Evolutionary conservation across 2,797 vertebrate species (phyloP).

Genomic region (Aulostomus chinensis): DNA sequence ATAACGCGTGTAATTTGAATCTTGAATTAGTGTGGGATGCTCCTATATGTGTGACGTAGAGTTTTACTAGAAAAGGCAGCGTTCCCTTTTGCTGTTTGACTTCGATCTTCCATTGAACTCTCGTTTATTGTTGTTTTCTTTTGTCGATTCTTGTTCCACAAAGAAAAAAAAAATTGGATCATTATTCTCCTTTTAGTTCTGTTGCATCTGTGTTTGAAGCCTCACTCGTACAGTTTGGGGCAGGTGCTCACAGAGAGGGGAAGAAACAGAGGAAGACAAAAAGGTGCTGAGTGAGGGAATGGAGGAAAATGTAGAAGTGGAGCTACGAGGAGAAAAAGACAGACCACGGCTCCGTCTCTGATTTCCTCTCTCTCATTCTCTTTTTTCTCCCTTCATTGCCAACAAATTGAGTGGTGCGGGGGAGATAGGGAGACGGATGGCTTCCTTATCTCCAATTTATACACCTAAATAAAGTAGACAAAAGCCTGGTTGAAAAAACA

Average conservation of each 20-base stretch:
- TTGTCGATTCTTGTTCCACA: too few species aligned
- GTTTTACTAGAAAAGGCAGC: too few species aligned
- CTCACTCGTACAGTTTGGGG: not conserved
- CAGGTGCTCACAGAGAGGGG: not conserved
- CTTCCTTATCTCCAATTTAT: constrained; percentile 50
- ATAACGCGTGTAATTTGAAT: too few species aligned
- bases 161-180: too few species aligned
- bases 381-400: constrained; percentile 26
- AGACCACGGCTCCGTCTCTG: constrained; percentile 3
- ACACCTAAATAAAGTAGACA: constrained; percentile 38
- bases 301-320: not conserved
- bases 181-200: too few species aligned
- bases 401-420: constrained; percentile 31
- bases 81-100: too few species aligned
- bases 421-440: constrained; percentile 35
- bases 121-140: too few species aligned
- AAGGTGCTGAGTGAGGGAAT: not conserved
- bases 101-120: too few species aligned
- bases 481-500: constrained; percentile 8
- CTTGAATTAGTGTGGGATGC: too few species aligned
- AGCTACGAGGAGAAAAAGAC: not conserved
- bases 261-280: too few species aligned
- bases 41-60: too few species aligned
- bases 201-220: not conserved
- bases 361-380: constrained; percentile 2